Conservation (phyloP, 2,113 vertebrate genomes). For the Scomber scombrus region DNA sequence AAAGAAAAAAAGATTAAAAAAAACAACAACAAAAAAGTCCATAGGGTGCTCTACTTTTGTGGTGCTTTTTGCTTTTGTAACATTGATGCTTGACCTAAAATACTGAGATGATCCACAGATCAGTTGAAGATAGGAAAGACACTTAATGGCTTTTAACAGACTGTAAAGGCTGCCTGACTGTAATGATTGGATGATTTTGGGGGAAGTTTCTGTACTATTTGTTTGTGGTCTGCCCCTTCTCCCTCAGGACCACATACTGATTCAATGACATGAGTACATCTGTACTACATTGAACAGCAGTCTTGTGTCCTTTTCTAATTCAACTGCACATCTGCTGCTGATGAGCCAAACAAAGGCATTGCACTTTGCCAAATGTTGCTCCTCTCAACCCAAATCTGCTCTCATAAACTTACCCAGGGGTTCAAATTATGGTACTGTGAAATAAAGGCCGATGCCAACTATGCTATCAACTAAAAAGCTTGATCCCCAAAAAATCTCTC, state of each 20-base stretch:
- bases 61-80: not conserved
- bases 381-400: conserved; percentile 47
- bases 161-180: conserved; percentile 20
- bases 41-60: not conserved
- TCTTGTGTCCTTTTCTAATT: conserved; percentile 66
- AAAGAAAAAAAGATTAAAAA: too few species aligned
- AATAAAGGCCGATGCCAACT: conserved; percentile 14
- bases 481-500: not conserved
- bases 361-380: conserved; percentile 64
- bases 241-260: conserved; percentile 77
- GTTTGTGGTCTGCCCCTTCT: conserved; percentile 68
- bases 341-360: conserved; percentile 77
- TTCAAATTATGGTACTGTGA: conserved; percentile 48
- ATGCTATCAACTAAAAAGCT: conserved; percentile 42
- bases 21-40: not conserved
- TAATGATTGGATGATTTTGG: conserved; percentile 42
- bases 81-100: not conserved
- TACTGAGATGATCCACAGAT: conserved; percentile 3
- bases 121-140: conserved; percentile 6
- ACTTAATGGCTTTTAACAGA: conserved; percentile 17
- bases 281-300: conserved; percentile 78
- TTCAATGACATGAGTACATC: conserved; percentile 82
- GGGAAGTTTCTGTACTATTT: conserved; percentile 62
- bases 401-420: conserved; percentile 46
- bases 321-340: conserved; percentile 80